Percentiles rank a stretch among this genome's conserved stretches.
These are phyloP conservation scores for Octopus sinensis DNA, from an alignment of 1,140 invertebrate species.

Conservation along the genomic window DNA sequence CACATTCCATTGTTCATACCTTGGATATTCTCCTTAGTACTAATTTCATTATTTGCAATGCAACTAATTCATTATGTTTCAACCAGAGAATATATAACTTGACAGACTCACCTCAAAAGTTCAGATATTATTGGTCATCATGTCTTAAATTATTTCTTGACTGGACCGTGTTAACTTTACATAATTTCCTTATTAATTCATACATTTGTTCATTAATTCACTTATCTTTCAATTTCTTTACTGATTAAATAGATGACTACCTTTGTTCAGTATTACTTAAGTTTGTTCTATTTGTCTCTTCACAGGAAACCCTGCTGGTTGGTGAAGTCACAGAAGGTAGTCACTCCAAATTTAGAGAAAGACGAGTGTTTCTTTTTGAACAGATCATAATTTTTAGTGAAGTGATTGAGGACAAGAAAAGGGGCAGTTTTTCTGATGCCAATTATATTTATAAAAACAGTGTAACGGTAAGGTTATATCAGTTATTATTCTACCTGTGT, in stretches of 20 bases:
- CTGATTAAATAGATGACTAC: background rate
- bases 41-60: too few relatives aligned
- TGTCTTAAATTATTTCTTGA: too few relatives aligned
- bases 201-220: too few relatives aligned
- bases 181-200: too few relatives aligned
- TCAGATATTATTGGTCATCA: too few relatives aligned
- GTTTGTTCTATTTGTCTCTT: background rate
- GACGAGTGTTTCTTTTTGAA: conserved; percentile 96
- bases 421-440: conserved; percentile 87
- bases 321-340: conserved; percentile 63
- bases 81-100: too few relatives aligned
- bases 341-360: conserved; percentile 71
- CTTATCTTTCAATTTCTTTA: too few relatives aligned
- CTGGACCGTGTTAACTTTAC: too few relatives aligned
- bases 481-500: background rate
- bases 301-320: conserved; percentile 75
- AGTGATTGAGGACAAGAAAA: conserved; percentile 80
- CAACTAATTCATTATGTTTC: too few relatives aligned
- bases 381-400: conserved; percentile 97
- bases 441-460: conserved; percentile 95
- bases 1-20: too few relatives aligned
- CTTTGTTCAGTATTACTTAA: background rate
- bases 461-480: conserved; percentile 75
- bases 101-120: too few relatives aligned
- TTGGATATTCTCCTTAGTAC: too few relatives aligned